Conservation (phyloP, 2,888 invertebrate species). For the Mythimna lalbum region DNA sequence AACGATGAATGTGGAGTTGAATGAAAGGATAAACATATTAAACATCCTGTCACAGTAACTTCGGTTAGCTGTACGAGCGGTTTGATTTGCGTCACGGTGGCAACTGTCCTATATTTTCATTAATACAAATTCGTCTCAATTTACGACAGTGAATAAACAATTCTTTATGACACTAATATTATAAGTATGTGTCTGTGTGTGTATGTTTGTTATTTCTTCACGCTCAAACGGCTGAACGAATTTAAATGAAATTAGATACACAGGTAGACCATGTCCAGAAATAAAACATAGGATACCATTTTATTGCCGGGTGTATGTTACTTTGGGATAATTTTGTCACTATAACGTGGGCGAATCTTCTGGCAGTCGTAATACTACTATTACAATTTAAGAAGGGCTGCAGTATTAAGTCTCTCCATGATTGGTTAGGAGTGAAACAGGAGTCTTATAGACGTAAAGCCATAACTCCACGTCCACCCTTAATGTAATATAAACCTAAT, state of each 20-base stretch:
- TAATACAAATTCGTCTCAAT: background rate
- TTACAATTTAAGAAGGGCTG: background rate
- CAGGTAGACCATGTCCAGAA: no score
- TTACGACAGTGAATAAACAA: background rate
- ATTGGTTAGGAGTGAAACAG: background rate
- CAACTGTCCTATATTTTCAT: background rate
- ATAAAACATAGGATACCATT: no score
- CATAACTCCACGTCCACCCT: background rate
- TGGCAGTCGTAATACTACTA: no score
- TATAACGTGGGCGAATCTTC: no score
- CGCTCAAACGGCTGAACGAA: no score
- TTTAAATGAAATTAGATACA: no score
- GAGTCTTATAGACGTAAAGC: background rate
- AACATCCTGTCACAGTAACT: conserved; percentile 20
- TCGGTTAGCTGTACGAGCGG: background rate
- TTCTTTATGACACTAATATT: background rate
- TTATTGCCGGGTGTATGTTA: no score
- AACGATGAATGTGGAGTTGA: conserved; percentile 10
- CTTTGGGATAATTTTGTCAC: no score
- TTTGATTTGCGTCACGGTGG: conserved; percentile 4
- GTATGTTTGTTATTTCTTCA: no score
- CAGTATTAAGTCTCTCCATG: background rate
- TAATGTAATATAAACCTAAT: conserved; percentile 8
- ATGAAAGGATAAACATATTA: conserved; percentile 17
- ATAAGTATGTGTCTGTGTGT: no score